Conservation (phyloP, 2,113 vertebrate genomes). For the Equus quagga region DNA sequence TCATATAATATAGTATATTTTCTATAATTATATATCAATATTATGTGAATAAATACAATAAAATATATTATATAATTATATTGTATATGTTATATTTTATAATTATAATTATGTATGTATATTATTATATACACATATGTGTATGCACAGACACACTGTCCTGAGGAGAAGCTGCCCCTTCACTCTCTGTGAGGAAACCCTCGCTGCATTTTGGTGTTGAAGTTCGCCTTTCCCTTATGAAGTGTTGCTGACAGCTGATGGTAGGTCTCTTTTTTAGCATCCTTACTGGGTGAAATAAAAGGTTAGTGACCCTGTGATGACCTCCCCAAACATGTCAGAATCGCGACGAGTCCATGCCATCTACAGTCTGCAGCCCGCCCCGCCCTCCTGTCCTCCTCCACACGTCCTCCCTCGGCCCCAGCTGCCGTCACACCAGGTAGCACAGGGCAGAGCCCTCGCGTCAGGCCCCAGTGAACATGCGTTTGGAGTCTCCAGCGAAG, state of each 20-base stretch:
- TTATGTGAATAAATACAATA: neutral
- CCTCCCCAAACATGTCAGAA: neutral
- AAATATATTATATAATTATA: neutral
- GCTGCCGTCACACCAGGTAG: too few relatives aligned
- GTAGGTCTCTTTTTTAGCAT: neutral
- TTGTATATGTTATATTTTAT: too few relatives aligned
- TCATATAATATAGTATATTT: neutral
- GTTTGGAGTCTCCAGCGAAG: neutral
- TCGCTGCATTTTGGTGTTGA: neutral
- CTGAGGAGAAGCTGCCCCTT: neutral
- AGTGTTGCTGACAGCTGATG: too few relatives aligned
- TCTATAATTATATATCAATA: neutral
- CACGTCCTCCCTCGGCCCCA: neutral
- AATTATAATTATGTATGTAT: too few relatives aligned
- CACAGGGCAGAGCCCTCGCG: too few relatives aligned
- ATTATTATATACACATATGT: too few relatives aligned
- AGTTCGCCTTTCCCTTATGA: neutral
- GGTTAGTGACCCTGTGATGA: too few relatives aligned
- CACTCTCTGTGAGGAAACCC: neutral
- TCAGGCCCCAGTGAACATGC: too few relatives aligned
- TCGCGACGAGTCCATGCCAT: neutral
- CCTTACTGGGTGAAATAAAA: neutral
- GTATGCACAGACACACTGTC: neutral
- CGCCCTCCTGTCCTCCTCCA: neutral
- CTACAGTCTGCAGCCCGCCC: neutral